These are phyloP conservation scores for Lithophane socia DNA, from an alignment of 2,888 invertebrate species.

Conservation along the genomic window DNA sequence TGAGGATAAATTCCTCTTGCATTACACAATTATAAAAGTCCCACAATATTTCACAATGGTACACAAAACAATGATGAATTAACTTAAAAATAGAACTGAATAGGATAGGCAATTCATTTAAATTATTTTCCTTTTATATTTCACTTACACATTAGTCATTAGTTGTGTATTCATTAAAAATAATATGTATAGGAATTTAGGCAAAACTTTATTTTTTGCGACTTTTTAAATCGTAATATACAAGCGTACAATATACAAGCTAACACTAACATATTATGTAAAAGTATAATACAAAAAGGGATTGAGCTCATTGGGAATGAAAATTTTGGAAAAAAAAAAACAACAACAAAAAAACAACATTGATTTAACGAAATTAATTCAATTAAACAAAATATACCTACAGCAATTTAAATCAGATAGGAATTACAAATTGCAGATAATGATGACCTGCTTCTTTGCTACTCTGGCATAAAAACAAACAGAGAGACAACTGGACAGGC, in stretches of 20 bases:
- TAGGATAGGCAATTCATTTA: background rate
- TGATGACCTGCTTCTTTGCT: too few relatives aligned
- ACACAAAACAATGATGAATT: slow-evolving; percentile 1
- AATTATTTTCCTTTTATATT: background rate
- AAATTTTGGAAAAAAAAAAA: too few relatives aligned
- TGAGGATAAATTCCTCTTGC: slow-evolving; percentile 47
- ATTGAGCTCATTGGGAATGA: background rate
- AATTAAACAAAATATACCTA: background rate
- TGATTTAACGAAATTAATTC: background rate
- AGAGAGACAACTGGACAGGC: too few relatives aligned
- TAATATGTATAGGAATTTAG: background rate
- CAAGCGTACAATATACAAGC: too few relatives aligned
- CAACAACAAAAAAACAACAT: background rate
- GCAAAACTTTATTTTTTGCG: too few relatives aligned
- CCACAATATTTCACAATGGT: background rate
- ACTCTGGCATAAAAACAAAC: too few relatives aligned
- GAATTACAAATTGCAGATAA: background rate
- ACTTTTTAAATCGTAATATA: too few relatives aligned
- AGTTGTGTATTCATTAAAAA: background rate
- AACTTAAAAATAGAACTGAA: background rate
- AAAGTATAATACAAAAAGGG: too few relatives aligned
- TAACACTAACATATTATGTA: too few relatives aligned
- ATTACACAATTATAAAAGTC: slow-evolving; percentile 24
- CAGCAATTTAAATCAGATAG: background rate
- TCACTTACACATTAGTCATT: background rate